Evolutionary conservation across 2,797 vertebrate genomes (phyloP).

Genomic region (Pseudochaenichthys georgianus): DNA sequence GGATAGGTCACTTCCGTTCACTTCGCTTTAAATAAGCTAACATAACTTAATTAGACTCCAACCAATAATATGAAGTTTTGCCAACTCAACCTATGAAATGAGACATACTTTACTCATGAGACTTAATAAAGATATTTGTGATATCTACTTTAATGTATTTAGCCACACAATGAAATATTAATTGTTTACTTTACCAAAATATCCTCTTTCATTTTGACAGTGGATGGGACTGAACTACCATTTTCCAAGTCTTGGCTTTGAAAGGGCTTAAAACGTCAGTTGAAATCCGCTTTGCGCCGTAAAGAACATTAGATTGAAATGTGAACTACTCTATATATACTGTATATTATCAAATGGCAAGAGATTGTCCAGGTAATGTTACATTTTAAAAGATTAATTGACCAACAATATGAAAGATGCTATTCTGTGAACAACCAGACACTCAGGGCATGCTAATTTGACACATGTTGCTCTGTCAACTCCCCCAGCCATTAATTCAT

Average conservation of each 20-base stretch:
- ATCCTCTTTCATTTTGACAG: not conserved
- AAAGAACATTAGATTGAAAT: not conserved
- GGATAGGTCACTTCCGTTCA: too few relatives aligned
- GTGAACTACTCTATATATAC: not conserved
- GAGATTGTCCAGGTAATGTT: not conserved
- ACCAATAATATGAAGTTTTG: too few relatives aligned
- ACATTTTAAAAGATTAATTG: not conserved
- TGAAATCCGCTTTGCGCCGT: not conserved
- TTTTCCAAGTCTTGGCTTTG: not conserved
- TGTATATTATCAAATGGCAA: not conserved
- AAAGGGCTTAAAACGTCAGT: not conserved
- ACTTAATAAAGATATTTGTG: too few relatives aligned
- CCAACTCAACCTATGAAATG: too few relatives aligned
- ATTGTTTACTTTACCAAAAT: too few relatives aligned
- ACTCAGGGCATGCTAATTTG: conserved; percentile 21
- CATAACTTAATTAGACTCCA: too few relatives aligned
- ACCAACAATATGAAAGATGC: conserved; percentile 5
- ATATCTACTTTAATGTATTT: too few relatives aligned
- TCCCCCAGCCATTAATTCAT: conserved; percentile 50
- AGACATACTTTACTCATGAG: too few relatives aligned
- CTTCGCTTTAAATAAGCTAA: too few relatives aligned
- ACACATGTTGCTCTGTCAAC: conserved; percentile 48
- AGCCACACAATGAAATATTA: too few relatives aligned
- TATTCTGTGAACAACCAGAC: not conserved
- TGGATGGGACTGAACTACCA: not conserved